These are phyloP conservation scores for Coptodon rendalli DNA, from an alignment of 2,113 vertebrate genomes.

Conservation along the genomic window DNA sequence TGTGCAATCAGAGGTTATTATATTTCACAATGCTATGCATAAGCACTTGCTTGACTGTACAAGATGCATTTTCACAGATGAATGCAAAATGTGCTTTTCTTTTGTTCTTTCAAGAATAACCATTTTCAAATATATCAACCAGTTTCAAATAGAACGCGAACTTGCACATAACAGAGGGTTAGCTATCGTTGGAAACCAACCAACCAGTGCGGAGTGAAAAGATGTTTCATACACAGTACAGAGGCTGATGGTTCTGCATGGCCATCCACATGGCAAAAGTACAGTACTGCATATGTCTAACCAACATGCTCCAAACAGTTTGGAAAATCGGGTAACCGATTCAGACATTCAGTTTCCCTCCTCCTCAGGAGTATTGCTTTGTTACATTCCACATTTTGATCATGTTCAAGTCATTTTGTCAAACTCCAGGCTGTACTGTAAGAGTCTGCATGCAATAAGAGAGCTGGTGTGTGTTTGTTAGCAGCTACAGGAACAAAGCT, in stretches of 20 bases:
- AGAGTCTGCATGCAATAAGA: slow-evolving; percentile 59
- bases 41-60: slow-evolving; percentile 57
- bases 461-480: slow-evolving; percentile 46
- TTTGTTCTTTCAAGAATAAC: slow-evolving; percentile 7
- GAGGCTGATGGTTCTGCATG: slow-evolving; percentile 40
- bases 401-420: slow-evolving; percentile 37
- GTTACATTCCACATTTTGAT: slow-evolving; percentile 60
- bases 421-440: slow-evolving; percentile 45
- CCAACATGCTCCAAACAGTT: slow-evolving; percentile 37
- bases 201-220: background rate
- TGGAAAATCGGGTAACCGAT: slow-evolving; percentile 15
- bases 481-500: slow-evolving; percentile 46
- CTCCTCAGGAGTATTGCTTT: slow-evolving; percentile 37
- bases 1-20: slow-evolving; percentile 58
- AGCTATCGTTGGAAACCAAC: background rate
- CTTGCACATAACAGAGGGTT: slow-evolving; percentile 16
- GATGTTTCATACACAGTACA: slow-evolving; percentile 33
- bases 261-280: slow-evolving; percentile 45
- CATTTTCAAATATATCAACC: background rate
- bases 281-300: slow-evolving; percentile 25
- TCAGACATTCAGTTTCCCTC: slow-evolving; percentile 29
- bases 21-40: slow-evolving; percentile 58
- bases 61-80: slow-evolving; percentile 59
- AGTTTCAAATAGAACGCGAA: slow-evolving; percentile 14
- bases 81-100: slow-evolving; percentile 50